Conservation (phyloP, 2,888 invertebrate genomes). For the Stenchaetothrips biformis region DNA sequence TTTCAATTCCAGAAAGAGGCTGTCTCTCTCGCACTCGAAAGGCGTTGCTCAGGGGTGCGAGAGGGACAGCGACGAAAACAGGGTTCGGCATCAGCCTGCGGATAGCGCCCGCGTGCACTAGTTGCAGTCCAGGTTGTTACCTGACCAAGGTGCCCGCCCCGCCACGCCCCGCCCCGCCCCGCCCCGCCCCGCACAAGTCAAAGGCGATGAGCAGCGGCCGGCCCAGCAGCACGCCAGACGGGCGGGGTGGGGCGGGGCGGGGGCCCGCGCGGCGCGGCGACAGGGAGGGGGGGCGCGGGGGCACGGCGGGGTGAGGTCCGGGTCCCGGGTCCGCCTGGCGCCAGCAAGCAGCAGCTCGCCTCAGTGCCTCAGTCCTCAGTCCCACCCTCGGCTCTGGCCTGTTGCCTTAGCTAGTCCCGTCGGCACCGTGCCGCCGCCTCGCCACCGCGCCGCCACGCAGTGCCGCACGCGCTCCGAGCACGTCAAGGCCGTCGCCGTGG, state of each 20-base stretch:
- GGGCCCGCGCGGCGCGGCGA: neutral
- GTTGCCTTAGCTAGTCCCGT: too few species aligned
- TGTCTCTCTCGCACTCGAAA: too few species aligned
- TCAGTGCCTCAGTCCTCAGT: neutral
- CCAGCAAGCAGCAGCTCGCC: neutral
- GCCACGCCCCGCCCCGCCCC: neutral
- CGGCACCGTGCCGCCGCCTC: too few species aligned
- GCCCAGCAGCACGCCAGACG: neutral
- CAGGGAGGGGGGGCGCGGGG: neutral
- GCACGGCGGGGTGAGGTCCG: neutral
- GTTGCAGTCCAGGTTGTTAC: neutral
- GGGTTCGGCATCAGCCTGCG: neutral
- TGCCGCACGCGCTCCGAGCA: too few species aligned
- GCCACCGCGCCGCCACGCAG: too few species aligned
- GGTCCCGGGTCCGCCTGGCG: neutral
- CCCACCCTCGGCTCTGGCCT: neutral
- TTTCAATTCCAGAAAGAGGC: too few species aligned
- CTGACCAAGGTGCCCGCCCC: neutral
- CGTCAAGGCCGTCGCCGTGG: neutral
- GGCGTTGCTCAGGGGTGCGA: too few species aligned
- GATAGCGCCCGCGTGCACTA: neutral
- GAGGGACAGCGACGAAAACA: neutral
- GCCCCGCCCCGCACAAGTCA: neutral
- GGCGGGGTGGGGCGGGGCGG: neutral
- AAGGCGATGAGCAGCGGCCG: constrained; percentile 11